Conservation (phyloP, 2,888 invertebrate species). For the Callinectes sapidus region DNA sequence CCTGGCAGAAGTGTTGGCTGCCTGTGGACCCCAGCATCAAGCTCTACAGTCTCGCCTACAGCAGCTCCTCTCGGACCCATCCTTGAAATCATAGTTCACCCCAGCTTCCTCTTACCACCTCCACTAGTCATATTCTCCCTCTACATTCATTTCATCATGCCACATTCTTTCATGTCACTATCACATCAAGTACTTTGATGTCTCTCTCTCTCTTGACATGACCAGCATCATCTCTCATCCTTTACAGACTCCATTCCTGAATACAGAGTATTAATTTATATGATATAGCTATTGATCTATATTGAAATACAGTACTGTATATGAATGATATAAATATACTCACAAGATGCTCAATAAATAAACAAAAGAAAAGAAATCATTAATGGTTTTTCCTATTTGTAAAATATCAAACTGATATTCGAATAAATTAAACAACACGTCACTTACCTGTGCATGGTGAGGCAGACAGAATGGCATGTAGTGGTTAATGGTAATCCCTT, state of each 20-base stretch:
- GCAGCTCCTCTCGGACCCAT: slow-evolving; percentile 52
- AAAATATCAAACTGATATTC: background rate
- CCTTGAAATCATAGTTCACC: slow-evolving; percentile 29
- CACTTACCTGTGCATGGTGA: background rate
- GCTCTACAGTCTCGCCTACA: slow-evolving; percentile 60
- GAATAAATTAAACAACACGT: background rate
- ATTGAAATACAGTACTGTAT: background rate
- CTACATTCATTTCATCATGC: background rate
- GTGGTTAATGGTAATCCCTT: background rate
- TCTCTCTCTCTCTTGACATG: background rate
- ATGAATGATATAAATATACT: background rate
- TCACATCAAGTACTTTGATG: background rate
- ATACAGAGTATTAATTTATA: slow-evolving; percentile 5
- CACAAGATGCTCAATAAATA: background rate
- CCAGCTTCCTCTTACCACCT: background rate
- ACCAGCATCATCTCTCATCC: background rate
- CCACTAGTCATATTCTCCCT: background rate
- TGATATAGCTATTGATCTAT: background rate
- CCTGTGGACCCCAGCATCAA: slow-evolving; percentile 64
- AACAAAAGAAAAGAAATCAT: background rate
- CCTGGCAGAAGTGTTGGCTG: slow-evolving; percentile 55
- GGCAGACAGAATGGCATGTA: background rate
- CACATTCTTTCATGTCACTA: background rate
- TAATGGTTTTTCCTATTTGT: background rate
- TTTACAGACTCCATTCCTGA: background rate